Conservation (phyloP, 2,888 invertebrate genomes). For the Sclerodermus sp. region DNA sequence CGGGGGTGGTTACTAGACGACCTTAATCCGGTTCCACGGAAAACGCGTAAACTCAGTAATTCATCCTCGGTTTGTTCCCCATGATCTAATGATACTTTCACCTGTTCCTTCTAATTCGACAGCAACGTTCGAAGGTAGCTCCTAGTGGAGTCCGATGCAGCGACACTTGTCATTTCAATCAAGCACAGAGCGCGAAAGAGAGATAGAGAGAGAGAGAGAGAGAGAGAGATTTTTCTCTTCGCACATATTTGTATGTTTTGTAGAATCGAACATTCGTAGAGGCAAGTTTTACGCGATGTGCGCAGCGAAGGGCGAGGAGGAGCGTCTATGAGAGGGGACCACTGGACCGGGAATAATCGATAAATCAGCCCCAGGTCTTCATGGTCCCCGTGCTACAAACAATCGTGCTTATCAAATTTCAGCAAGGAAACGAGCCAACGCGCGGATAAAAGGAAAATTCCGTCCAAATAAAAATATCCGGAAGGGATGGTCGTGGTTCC, state of each 20-base stretch:
- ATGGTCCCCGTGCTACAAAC: too few species aligned
- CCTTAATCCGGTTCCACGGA: constrained; percentile 2
- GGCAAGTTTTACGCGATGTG: neutral
- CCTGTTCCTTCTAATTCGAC: too few species aligned
- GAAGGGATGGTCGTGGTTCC: too few species aligned
- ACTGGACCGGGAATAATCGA: constrained; percentile 51
- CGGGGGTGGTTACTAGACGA: neutral
- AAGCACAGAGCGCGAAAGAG: too few species aligned
- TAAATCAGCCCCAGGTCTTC: constrained; percentile 42
- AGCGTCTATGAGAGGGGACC: constrained; percentile 30
- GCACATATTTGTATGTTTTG: neutral
- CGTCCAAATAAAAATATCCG: too few species aligned
- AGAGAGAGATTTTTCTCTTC: neutral
- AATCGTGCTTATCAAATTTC: too few species aligned
- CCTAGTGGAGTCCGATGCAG: neutral
- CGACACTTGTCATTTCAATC: too few species aligned
- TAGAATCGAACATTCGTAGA: neutral
- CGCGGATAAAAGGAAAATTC: too few species aligned
- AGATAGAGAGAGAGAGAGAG: too few species aligned
- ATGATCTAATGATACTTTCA: neutral
- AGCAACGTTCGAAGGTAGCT: too few species aligned
- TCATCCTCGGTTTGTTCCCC: neutral
- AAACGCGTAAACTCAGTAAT: neutral
- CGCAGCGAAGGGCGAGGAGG: neutral
- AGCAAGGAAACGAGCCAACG: too few species aligned